Conservation (phyloP, 2,113 vertebrate species). For the Oncorhynchus keta region DNA sequence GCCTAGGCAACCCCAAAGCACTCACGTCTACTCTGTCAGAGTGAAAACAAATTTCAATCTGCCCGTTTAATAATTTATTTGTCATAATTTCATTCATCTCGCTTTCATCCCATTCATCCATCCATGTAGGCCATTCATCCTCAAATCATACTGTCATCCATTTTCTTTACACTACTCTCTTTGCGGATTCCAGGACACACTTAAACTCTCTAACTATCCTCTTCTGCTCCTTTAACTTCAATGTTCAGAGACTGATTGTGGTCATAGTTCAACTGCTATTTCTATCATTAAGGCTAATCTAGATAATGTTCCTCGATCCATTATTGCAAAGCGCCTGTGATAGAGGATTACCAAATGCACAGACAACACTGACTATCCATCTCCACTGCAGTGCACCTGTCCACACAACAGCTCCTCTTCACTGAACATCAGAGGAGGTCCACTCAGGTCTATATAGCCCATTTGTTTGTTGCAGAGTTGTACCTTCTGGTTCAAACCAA, state of each 20-base stretch:
- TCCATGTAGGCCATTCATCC: background rate
- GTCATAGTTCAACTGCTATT: too few species aligned
- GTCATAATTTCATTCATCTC: slow-evolving; percentile 7
- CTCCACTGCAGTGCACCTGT: too few species aligned
- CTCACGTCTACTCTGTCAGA: slow-evolving; percentile 54
- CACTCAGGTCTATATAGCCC: background rate
- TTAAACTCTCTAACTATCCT: background rate
- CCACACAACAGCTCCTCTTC: background rate
- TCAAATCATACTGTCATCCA: background rate
- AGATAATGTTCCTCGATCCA: too few species aligned
- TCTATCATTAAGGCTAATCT: too few species aligned
- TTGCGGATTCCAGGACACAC: background rate
- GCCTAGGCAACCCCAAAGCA: slow-evolving; percentile 76
- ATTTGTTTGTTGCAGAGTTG: background rate
- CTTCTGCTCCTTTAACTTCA: too few species aligned
- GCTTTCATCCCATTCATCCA: slow-evolving; percentile 8
- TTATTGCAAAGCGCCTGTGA: too few species aligned
- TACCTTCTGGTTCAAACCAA: background rate
- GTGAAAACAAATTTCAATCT: slow-evolving; percentile 36
- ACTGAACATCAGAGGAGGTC: background rate
- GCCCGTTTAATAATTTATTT: slow-evolving; percentile 36
- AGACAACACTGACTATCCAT: too few species aligned
- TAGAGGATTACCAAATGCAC: too few species aligned
- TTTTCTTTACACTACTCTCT: background rate
- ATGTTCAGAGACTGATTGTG: too few species aligned